phyloP scores from a whole-genome alignment of 2,888 invertebrate genomes.

The Neoascia interrupta region DNA sequence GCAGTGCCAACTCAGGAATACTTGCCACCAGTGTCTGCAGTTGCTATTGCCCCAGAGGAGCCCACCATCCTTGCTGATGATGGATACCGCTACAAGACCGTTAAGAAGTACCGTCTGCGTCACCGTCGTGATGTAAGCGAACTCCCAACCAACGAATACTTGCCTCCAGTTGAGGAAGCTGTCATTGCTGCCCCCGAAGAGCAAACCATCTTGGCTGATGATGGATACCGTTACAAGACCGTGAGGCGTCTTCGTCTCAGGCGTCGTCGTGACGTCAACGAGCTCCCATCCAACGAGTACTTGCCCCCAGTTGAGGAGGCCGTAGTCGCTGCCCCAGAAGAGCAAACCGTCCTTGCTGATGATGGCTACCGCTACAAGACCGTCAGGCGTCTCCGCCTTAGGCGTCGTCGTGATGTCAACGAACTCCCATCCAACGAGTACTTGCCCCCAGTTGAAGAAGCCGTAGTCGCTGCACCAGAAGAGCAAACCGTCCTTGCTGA shows the following conservation, averaged over 20 bases:
- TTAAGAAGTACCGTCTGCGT: constrained; percentile 73
- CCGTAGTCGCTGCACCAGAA: constrained; percentile 33
- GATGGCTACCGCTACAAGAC: constrained; percentile 78
- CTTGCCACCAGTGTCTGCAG: constrained; percentile 56
- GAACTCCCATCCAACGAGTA: constrained; percentile 72
- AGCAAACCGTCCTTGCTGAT: constrained; percentile 70
- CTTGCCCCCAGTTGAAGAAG: constrained; percentile 47
- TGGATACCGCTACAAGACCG: constrained; percentile 77
- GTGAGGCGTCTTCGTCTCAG: constrained; percentile 70
- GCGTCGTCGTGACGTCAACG: constrained; percentile 73
- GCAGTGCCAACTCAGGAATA: constrained; percentile 67
- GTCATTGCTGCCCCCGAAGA: constrained; percentile 38
- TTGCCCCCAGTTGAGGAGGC: constrained; percentile 46
- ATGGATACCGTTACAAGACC: constrained; percentile 74
- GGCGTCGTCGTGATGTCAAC: constrained; percentile 72
- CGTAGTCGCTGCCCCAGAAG: constrained; percentile 21
- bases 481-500: constrained; percentile 48
- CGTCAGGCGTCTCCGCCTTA: constrained; percentile 70
- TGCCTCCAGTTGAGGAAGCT: constrained; percentile 71
- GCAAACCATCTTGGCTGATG: constrained; percentile 61
- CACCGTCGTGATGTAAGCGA: constrained; percentile 73
- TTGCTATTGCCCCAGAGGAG: constrained; percentile 30
- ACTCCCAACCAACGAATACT: constrained; percentile 75
- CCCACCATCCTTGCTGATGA: constrained; percentile 73
- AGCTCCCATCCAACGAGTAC: constrained; percentile 71